Conservation (phyloP, 2,888 invertebrate species). For the Dryadula phaetusa region DNA sequence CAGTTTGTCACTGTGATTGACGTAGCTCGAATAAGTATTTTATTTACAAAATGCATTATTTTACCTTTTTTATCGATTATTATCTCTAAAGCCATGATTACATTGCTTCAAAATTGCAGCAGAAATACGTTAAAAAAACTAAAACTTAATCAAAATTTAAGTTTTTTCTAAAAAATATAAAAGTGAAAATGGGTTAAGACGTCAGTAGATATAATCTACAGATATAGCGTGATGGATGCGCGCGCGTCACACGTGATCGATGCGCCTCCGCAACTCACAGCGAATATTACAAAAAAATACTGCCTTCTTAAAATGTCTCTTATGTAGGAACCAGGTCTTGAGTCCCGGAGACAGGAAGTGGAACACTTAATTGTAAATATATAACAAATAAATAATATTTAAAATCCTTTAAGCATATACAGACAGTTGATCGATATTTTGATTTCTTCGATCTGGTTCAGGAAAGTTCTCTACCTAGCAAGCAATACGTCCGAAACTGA, state of each 20-base stretch:
- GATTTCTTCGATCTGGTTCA: too few species aligned
- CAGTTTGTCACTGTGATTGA: too few species aligned
- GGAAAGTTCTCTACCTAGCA: too few species aligned
- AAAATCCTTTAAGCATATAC: too few species aligned
- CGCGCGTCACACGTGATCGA: slow-evolving; percentile 27
- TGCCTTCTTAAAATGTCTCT: neutral
- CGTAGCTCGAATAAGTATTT: too few species aligned
- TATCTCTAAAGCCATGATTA: too few species aligned
- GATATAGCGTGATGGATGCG: slow-evolving; percentile 31
- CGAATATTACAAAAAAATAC: neutral
- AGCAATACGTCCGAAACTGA: too few species aligned
- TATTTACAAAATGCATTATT: too few species aligned
- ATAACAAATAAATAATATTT: too few species aligned
- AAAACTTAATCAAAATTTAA: neutral
- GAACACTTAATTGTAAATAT: too few species aligned
- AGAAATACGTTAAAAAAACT: neutral
- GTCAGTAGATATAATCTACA: slow-evolving; percentile 13
- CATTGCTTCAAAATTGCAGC: neutral
- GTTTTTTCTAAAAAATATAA: slow-evolving; percentile 16
- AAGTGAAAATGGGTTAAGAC: slow-evolving; percentile 31
- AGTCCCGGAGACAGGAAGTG: neutral
- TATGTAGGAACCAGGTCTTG: neutral
- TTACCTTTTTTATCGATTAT: too few species aligned
- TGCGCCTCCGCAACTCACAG: neutral
- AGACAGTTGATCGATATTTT: too few species aligned